Base-by-base conservation (phyloP, 2,113 vertebrate genomes). In the Vimba vimba region DNA sequence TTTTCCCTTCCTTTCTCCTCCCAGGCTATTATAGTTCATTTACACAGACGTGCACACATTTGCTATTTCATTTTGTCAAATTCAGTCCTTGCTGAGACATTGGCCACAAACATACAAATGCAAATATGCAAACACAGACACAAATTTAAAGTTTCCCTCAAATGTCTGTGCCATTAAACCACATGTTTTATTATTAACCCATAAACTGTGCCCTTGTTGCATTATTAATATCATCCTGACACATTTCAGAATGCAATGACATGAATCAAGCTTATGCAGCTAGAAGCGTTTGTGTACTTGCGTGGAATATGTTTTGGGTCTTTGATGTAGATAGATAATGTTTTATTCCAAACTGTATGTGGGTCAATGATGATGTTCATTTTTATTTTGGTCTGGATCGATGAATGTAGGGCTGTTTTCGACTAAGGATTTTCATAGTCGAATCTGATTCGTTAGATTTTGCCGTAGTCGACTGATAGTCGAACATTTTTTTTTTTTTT, bases 21-120 rank as follows among this genome's bases (percentile, higher is more conserved):
- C 79, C 62, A 68, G 79, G 86, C 87, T 55, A 77, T 89, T 89
- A 77, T 83, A 55, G 30, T 86, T 52, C 66, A 92, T 91, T 91
- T 86, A 83, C 88, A 91, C 50, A 52, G 45, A 39, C 12, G 17
- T 78, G 33, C 27, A 71, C 66, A 27, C 69, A 84, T 81, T 64
- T 66, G 2, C 36, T n/a, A 19, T 66, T 81, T 45, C 50, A 7
- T 21, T 81, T 66, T 17, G 6, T 64, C 39, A 30, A 7, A 47
- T 66, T 50, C 30, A 30, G 33, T 66, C 7, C n/a, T 5, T 79
- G 55, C 52, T 75, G 25, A 52, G 74, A 52, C 45, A 27, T 17
- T 11, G 68, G 33, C 19, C 17, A 21, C 68, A 71, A 39, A 39
- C 68, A 39, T 10, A 45, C 11, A 12, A 1, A 9, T 12, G 36